Percentiles rank a stretch among this genome's conserved stretches.
These are phyloP conservation scores for Antheraea pernyi DNA, from an alignment of 1,140 invertebrate genomes.

Conservation along the genomic window DNA sequence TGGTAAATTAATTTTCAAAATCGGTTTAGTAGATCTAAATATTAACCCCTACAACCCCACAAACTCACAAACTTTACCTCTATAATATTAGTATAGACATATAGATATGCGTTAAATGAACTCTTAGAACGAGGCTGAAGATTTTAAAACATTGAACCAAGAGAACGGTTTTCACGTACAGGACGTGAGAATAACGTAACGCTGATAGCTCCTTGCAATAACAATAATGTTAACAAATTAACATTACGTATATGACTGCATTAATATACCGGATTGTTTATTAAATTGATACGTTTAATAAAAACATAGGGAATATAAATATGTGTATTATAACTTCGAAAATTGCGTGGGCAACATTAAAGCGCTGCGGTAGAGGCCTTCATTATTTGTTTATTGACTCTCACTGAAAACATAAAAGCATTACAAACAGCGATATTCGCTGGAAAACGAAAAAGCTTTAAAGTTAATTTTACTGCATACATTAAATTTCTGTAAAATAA, in stretches of 20 bases:
- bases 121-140: no score
- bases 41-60: no score
- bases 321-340: not conserved
- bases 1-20: no score
- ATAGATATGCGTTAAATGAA: no score
- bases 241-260: not conserved
- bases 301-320: not conserved
- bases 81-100: no score
- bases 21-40: no score
- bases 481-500: not conserved
- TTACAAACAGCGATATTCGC: not conserved
- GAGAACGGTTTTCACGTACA: no score
- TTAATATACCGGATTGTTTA: not conserved
- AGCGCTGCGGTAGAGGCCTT: not conserved
- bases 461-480: conserved; percentile 3
- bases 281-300: not conserved
- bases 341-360: not conserved
- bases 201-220: no score
- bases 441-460: conserved; percentile 1
- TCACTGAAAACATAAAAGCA: not conserved
- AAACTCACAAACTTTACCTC: no score
- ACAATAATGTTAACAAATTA: no score
- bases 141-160: no score
- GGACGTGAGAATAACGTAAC: no score
- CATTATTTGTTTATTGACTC: conserved; percentile 8